Percentiles rank a stretch among this genome's conserved stretches.
Conservation (phyloP, 2,797 vertebrate species). For the Melanogrammus aeglefinus region DNA sequence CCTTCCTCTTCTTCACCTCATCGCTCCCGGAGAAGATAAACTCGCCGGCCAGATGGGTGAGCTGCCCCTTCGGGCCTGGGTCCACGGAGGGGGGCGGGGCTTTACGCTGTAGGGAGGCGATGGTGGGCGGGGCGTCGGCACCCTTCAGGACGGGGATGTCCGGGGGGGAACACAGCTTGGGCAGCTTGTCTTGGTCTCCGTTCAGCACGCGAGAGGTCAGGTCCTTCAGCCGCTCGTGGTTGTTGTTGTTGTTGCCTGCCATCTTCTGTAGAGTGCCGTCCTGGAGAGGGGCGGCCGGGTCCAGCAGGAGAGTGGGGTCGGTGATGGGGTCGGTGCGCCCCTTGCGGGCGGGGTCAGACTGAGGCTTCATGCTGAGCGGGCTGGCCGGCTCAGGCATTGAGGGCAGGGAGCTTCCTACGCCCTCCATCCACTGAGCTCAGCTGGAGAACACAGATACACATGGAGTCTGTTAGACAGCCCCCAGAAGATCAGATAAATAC, state of each 20-base stretch:
- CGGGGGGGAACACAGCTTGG: slow-evolving; percentile 73
- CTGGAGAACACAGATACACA: slow-evolving; percentile 60
- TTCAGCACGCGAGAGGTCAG: slow-evolving; percentile 91
- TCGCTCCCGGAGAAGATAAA: not conserved
- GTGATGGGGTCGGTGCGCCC: slow-evolving; percentile 81
- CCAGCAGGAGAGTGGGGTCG: slow-evolving; percentile 85
- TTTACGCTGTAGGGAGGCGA: slow-evolving; percentile 74
- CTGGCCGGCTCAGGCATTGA: slow-evolving; percentile 81
- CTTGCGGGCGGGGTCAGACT: slow-evolving; percentile 80
- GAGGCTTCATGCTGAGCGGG: slow-evolving; percentile 91
- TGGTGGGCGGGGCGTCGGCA: slow-evolving; percentile 73
- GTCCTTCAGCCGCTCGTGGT: slow-evolving; percentile 88
- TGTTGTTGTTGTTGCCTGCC: slow-evolving; percentile 76
- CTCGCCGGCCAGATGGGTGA: slow-evolving; percentile 78
- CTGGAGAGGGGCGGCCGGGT: slow-evolving; percentile 83
- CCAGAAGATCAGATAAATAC: no score
- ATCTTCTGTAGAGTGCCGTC: slow-evolving; percentile 89
- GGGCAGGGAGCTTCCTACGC: slow-evolving; percentile 83
- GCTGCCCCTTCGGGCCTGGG: slow-evolving; percentile 86
- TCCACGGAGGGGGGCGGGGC: slow-evolving; percentile 70
- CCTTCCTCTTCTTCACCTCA: not conserved
- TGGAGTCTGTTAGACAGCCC: not conserved
- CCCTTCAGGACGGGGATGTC: slow-evolving; percentile 82
- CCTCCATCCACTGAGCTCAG: slow-evolving; percentile 77
- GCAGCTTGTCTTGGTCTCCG: slow-evolving; percentile 81